A percentile compares a stretch with the other conserved stretches of the same genome.
These are phyloP conservation scores for Lepidotrigona ventralis DNA, from an alignment of 1,140 invertebrate genomes.

Conservation along the genomic window DNA sequence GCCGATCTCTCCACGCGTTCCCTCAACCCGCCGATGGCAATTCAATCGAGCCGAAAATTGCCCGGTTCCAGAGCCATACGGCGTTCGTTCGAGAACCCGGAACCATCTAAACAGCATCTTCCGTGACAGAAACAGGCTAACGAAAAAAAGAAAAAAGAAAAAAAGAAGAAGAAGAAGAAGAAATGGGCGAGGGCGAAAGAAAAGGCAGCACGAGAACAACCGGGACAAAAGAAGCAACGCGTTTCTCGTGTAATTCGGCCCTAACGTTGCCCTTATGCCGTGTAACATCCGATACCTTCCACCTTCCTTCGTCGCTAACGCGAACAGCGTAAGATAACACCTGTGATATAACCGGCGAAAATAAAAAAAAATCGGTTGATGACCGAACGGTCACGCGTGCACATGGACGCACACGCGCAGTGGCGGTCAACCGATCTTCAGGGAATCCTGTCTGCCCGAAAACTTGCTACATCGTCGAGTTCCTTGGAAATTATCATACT, in stretches of 20 bases:
- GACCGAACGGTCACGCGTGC: constrained; percentile 25
- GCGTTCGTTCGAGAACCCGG: constrained; percentile 20
- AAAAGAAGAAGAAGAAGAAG: neutral
- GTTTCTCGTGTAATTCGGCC: constrained; percentile 66
- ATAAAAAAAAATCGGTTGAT: constrained; percentile 56
- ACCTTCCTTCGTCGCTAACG: constrained; percentile 29
- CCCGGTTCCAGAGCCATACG: neutral
- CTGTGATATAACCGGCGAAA: constrained; percentile 59
- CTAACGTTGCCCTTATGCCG: constrained; percentile 67
- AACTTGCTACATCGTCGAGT: neutral
- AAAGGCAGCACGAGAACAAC: neutral
- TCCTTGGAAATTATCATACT: neutral
- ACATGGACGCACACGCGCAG: constrained; percentile 3
- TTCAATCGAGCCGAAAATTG: constrained; percentile 6
- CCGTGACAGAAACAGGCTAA: neutral
- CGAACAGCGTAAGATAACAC: constrained; percentile 68
- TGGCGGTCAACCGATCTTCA: constrained; percentile 10
- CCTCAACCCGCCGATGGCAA: neutral
- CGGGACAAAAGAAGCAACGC: constrained; percentile 34
- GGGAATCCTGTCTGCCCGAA: neutral
- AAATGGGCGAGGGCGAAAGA: neutral
- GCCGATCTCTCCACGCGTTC: neutral
- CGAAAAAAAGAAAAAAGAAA: neutral
- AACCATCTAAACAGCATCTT: constrained; percentile 33
- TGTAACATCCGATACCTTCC: constrained; percentile 65